Evolutionary conservation across 2,797 vertebrate species (phyloP).

Genomic region (Paratrypauchen microcephalus): DNA sequence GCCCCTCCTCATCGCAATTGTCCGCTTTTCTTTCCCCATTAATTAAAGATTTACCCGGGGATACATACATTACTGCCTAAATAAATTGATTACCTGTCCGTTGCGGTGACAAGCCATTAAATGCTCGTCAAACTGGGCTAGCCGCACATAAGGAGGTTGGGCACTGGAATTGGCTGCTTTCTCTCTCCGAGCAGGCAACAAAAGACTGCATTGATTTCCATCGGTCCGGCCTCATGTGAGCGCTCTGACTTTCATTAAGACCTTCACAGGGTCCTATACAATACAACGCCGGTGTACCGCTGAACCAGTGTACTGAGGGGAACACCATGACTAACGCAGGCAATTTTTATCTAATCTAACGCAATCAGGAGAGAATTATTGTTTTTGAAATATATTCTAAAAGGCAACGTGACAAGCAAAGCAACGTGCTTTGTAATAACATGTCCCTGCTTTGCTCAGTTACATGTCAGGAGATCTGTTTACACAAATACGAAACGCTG

Average conservation of each 20-base stretch:
- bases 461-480: not conserved
- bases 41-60: conserved; percentile 77
- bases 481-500: not conserved
- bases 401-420: not conserved
- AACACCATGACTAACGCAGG: conserved; percentile 14
- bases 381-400: not conserved
- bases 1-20: conserved; percentile 35
- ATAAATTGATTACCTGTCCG: conserved; percentile 76
- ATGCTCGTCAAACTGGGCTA: conserved; percentile 67
- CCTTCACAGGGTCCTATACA: conserved; percentile 55
- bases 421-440: too few species aligned
- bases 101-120: conserved; percentile 68
- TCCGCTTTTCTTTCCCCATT: conserved; percentile 57
- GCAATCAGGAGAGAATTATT: not conserved
- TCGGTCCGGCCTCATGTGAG: conserved; percentile 60
- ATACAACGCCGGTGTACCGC: conserved; percentile 29
- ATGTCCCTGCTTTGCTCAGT: not conserved
- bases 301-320: not conserved
- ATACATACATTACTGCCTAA: conserved; percentile 79
- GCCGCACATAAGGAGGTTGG: conserved; percentile 45
- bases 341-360: conserved; percentile 12
- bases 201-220: conserved; percentile 75
- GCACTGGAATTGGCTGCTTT: conserved; percentile 54
- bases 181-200: conserved; percentile 47
- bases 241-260: conserved; percentile 61